Evolutionary conservation across 1,140 invertebrate genomes (phyloP).

Genomic region (Octopus sinensis): DNA sequence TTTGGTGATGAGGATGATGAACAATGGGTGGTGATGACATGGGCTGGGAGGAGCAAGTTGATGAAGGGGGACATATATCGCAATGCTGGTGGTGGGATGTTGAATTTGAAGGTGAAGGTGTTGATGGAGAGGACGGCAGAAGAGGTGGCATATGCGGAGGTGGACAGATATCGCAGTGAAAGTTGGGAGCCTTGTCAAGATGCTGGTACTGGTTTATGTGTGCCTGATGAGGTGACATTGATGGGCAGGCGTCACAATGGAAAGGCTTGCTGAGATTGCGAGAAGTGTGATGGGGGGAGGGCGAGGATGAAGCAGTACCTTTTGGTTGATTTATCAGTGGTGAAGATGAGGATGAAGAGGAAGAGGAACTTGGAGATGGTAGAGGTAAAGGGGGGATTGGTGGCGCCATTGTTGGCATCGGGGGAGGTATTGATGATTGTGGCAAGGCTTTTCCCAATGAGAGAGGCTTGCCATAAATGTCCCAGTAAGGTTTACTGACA

Average conservation of each 20-base stretch:
- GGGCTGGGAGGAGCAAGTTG: not conserved
- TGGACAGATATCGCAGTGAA: not conserved
- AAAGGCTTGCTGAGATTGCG: not conserved
- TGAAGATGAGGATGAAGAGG: not conserved
- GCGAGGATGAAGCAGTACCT: not conserved
- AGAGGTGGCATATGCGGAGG: not conserved
- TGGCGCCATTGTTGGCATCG: not conserved
- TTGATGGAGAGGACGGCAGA: not conserved
- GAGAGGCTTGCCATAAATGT: not conserved
- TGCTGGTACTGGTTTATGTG: not conserved
- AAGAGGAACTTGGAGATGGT: not conserved
- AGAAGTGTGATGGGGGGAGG: not conserved
- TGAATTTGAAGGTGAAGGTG: not conserved
- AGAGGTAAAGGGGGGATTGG: not conserved
- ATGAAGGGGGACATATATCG: not conserved
- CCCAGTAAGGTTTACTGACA: not conserved
- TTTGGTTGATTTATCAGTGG: not conserved
- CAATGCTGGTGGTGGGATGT: not conserved
- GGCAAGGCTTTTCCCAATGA: not conserved
- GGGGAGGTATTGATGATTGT: not conserved
- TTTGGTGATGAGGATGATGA: too few species aligned
- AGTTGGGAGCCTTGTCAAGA: not conserved
- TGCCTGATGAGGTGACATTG: not conserved
- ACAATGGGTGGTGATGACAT: not conserved
- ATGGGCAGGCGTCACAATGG: not conserved